phyloP scores from a whole-genome alignment of 92 coral and sea anemone genomes.

The Parazoanthus swiftii region DNA sequence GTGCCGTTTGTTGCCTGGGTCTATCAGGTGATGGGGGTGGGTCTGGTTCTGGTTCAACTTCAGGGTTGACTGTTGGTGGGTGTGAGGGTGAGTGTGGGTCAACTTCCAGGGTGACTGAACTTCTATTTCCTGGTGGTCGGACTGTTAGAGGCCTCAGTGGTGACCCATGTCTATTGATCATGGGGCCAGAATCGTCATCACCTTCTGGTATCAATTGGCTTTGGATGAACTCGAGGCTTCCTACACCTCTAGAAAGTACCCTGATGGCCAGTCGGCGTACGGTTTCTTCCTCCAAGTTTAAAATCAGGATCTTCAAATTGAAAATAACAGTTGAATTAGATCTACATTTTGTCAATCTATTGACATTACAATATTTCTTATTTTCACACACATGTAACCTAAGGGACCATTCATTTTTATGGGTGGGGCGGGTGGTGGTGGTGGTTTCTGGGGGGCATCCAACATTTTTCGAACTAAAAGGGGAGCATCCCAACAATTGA shows the following conservation, averaged over 20 bases:
- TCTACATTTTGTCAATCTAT: too few relatives aligned
- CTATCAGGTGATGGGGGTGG: too few relatives aligned
- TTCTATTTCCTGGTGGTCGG: neutral
- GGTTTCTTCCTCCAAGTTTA: slow-evolving; percentile 19
- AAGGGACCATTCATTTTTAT: too few relatives aligned
- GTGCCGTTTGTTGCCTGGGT: neutral
- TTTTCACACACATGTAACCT: too few relatives aligned
- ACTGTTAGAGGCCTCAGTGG: neutral
- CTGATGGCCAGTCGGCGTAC: slow-evolving; percentile 11
- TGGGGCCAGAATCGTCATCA: neutral
- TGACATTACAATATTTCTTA: too few relatives aligned
- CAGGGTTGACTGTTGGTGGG: neutral
- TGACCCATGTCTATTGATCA: neutral
- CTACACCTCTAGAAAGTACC: slow-evolving; percentile 35
- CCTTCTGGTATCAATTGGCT: slow-evolving; percentile 19
- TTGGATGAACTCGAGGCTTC: slow-evolving; percentile 35
- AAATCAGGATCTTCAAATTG: neutral
- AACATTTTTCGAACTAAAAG: too few relatives aligned
- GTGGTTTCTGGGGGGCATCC: too few relatives aligned
- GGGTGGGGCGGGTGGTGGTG: too few relatives aligned
- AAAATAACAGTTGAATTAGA: neutral
- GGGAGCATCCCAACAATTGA: too few relatives aligned
- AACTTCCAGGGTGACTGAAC: neutral
- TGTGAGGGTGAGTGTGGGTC: neutral
- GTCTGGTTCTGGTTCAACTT: neutral